Evolutionary conservation across 2,113 vertebrate species (phyloP).

Genomic region (Albula glossodonta): DNA sequence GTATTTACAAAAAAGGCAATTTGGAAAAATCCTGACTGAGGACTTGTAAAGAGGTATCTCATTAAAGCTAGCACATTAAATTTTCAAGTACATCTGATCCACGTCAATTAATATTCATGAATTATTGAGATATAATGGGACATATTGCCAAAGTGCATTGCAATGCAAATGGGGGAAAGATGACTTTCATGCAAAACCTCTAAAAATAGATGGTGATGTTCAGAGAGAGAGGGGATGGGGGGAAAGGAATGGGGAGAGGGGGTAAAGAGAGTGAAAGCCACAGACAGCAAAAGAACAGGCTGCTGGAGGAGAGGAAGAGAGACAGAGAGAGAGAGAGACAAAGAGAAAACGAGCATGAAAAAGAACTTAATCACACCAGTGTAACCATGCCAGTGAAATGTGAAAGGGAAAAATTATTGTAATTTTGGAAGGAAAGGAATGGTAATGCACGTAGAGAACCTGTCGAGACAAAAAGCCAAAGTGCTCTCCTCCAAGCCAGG

Average conservation of each 20-base stretch:
- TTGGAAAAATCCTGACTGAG: conserved; percentile 21
- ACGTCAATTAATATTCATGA: conserved; percentile 48
- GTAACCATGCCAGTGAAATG: background rate
- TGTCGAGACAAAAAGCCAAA: background rate
- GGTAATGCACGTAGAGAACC: background rate
- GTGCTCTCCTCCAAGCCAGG: background rate
- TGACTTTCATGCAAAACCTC: conserved; percentile 23
- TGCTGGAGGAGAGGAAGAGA: no score
- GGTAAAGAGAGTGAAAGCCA: background rate
- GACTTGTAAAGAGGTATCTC: conserved; percentile 29
- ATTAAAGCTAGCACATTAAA: conserved; percentile 40
- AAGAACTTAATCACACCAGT: background rate
- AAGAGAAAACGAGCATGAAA: background rate
- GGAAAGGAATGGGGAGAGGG: background rate
- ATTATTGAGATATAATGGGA: conserved; percentile 45
- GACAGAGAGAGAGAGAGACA: background rate
- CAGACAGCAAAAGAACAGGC: background rate
- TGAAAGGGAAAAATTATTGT: background rate
- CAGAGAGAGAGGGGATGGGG: background rate
- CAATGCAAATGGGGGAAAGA: conserved; percentile 38
- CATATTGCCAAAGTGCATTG: conserved; percentile 39
- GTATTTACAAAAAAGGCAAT: conserved; percentile 21
- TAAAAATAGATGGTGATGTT: conserved; percentile 33
- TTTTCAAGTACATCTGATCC: conserved; percentile 45
- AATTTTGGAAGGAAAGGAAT: background rate